phyloP scores from a whole-genome alignment of 2,888 invertebrate genomes.

The Ophion costatus region DNA sequence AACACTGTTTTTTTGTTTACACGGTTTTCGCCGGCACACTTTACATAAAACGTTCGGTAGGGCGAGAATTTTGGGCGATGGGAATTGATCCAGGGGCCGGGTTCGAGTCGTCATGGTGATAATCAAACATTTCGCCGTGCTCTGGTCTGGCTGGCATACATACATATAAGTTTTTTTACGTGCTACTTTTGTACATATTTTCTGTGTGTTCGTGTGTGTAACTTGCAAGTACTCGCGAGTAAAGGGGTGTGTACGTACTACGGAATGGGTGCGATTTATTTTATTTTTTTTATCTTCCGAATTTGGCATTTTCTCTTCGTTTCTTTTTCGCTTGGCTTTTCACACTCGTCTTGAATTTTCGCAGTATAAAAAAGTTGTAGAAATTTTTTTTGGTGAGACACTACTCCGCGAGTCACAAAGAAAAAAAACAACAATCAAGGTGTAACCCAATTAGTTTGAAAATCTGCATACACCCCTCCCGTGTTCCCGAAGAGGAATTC shows the following conservation, averaged over 20 bases:
- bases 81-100: background rate
- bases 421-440: slow-evolving; percentile 17
- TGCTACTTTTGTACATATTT: slow-evolving; percentile 57
- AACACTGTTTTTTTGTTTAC: background rate
- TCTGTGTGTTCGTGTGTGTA: slow-evolving; percentile 18
- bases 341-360: background rate
- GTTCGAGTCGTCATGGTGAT: slow-evolving; percentile 13
- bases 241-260: background rate
- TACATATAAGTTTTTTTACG: background rate
- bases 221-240: background rate
- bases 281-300: background rate
- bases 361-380: slow-evolving; percentile 62
- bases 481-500: background rate
- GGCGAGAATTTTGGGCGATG: background rate
- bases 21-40: background rate
- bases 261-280: background rate
- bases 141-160: slow-evolving; percentile 1
- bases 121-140: slow-evolving; percentile 42
- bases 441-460: slow-evolving; percentile 21
- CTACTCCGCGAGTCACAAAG: slow-evolving; percentile 14
- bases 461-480: background rate
- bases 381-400: slow-evolving; percentile 56
- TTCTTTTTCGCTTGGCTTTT: background rate
- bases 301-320: background rate
- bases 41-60: background rate